phyloP scores from a whole-genome alignment of 2,797 vertebrate species.

The Tachyglossus aculeatus region DNA sequence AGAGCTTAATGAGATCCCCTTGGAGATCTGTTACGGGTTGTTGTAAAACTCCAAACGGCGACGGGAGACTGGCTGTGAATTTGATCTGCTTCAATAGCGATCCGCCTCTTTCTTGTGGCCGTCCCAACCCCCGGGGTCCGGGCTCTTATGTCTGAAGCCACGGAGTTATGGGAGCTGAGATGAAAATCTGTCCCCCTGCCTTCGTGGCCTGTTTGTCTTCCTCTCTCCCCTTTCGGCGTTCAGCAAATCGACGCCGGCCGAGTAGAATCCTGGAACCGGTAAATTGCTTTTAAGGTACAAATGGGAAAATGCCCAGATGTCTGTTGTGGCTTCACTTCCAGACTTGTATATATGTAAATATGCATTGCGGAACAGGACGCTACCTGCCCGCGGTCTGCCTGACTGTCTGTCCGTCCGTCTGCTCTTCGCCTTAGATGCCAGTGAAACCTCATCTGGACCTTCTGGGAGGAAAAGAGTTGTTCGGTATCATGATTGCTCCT shows the following conservation, averaged over 20 bases:
- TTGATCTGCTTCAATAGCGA: constrained; percentile 51
- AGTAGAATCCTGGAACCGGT: constrained; percentile 54
- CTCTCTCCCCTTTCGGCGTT: constrained; percentile 65
- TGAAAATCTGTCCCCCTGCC: constrained; percentile 58
- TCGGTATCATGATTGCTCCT: constrained; percentile 45
- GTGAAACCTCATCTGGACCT: constrained; percentile 20
- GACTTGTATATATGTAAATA: constrained; percentile 49
- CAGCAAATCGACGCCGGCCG: constrained; percentile 57
- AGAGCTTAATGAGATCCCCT: constrained; percentile 41
- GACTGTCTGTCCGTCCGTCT: no score
- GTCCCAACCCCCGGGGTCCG: constrained; percentile 49
- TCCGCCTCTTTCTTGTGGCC: not conserved
- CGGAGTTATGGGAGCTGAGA: constrained; percentile 59
- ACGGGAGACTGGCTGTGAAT: constrained; percentile 44
- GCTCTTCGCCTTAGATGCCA: constrained; percentile 24
- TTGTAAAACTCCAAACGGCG: constrained; percentile 29
- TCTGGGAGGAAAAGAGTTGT: constrained; percentile 46
- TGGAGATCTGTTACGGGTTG: constrained; percentile 28
- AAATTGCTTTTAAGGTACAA: constrained; percentile 61
- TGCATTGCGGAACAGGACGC: constrained; percentile 7
- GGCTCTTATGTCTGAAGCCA: constrained; percentile 60
- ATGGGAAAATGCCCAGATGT: constrained; percentile 36
- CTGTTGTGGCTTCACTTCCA: constrained; percentile 37
- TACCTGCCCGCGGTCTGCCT: no score
- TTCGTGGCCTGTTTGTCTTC: constrained; percentile 54